These are phyloP conservation scores for Homarus americanus DNA, from an alignment of 1,140 invertebrate species.

Conservation along the genomic window DNA sequence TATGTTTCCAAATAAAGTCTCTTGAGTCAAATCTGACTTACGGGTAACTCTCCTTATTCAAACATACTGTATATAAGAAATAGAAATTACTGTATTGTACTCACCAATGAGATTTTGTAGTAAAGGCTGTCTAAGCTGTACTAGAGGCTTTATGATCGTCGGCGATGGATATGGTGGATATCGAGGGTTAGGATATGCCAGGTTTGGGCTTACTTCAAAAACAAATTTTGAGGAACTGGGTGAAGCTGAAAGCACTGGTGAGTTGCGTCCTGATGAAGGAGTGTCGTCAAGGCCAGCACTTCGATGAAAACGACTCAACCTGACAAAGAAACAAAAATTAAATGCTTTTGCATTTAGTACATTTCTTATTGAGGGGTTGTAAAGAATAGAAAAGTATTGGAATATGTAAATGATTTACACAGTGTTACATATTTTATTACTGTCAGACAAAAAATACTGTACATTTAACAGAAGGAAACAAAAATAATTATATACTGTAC, in stretches of 20 bases:
- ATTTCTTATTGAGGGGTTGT: no score
- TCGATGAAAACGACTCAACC: constrained; percentile 94
- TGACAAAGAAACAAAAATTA: constrained; percentile 17
- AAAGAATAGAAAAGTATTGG: background rate
- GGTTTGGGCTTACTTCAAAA: constrained; percentile 77
- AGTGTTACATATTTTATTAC: no score
- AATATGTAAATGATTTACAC: background rate
- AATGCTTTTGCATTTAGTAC: background rate
- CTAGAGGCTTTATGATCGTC: constrained; percentile 86
- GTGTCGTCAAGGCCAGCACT: constrained; percentile 91
- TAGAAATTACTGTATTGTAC: no score
- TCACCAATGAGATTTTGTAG: constrained; percentile 72
- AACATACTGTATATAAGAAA: no score
- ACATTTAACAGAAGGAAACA: no score
- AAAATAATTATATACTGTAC: no score
- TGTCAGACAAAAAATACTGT: no score
- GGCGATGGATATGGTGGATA: constrained; percentile 93
- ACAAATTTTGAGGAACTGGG: constrained; percentile 76
- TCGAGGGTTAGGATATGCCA: constrained; percentile 91
- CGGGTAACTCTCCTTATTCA: no score
- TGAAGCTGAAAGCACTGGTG: constrained; percentile 85
- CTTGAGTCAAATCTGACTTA: no score
- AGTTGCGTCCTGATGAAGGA: constrained; percentile 85
- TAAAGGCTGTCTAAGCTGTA: constrained; percentile 89
- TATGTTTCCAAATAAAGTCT: no score